Evolutionary conservation across 1,140 invertebrate genomes (phyloP), one percentile per base, ranked within the genome.

Genomic region (Drosophila neocordata): DNA sequence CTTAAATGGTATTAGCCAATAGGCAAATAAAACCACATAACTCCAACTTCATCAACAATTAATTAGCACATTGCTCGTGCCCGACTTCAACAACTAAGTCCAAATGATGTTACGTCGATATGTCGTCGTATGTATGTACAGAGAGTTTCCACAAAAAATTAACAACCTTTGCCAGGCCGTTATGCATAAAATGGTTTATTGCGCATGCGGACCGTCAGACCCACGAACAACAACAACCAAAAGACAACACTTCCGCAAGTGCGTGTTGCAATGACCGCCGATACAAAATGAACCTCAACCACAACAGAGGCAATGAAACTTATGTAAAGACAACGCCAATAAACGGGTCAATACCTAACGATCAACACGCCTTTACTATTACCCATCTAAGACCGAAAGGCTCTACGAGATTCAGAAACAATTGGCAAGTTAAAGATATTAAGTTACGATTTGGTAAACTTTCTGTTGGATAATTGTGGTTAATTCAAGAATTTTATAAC

Each of bases 111-210:
- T 87, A 88, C 82, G 82, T 84, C 37, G 55, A 56, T 53, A 65
- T n/a, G n/a, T n/a, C n/a, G n/a, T n/a, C n/a, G n/a, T 24, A 24
- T 6, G 27, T 31, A 31, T 31, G 70, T 78, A 71, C 82, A 71
- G 60, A 77, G 65, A 72, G 78, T 65, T 64, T 63, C 27, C 4
- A 31, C 4, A 31, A 4, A 31, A 77, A 77, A 77, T 77, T 77
- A 77, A 77, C 75, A 77, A 69, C 75, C 71, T 58, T 58, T 77
- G 60, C 65, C 53, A 37, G 77, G 59, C 79, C 83, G 84, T 83
- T 88, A 88, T 83, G 83, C 79, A 88, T 74, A 83, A 77, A 88
- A 88, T 73, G 73, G 79, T 77, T 88, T 88, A 83, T 88, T 88
- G 83, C 83, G 83, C 83, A 88, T 83, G 79, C 79, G 75, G 69